phyloP scores from a whole-genome alignment of 2,888 invertebrate genomes.

The Tridacna gigas region DNA sequence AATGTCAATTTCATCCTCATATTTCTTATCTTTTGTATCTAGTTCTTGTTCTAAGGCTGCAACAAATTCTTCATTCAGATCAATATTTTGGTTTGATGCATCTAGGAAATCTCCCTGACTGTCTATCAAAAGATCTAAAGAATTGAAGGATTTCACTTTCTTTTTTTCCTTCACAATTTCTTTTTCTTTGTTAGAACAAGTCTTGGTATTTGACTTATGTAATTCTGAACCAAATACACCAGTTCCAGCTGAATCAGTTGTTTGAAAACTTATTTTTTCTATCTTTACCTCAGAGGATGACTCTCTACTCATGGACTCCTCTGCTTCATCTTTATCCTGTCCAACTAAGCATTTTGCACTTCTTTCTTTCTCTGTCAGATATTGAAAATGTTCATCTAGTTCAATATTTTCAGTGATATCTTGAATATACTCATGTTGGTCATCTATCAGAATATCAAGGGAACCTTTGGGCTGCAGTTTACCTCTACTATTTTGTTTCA shows the following conservation, averaged over 20 bases:
- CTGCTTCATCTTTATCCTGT: too few relatives aligned
- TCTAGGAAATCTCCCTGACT: constrained; percentile 54
- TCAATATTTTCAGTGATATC: constrained; percentile 38
- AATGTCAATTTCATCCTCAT: constrained; percentile 15
- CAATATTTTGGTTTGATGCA: constrained; percentile 34
- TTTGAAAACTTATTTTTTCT: too few relatives aligned
- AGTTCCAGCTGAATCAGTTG: too few relatives aligned
- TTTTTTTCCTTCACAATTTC: too few relatives aligned
- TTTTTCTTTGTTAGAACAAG: too few relatives aligned
- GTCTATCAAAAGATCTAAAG: constrained; percentile 52
- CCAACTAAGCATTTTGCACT: too few relatives aligned
- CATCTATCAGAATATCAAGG: constrained; percentile 49
- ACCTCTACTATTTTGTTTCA: not conserved
- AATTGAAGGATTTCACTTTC: constrained; percentile 2
- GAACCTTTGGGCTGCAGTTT: constrained; percentile 30
- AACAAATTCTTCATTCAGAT: constrained; percentile 43
- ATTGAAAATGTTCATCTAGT: constrained; percentile 38
- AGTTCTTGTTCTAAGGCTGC: constrained; percentile 46
- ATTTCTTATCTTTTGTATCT: not conserved
- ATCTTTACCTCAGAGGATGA: too few relatives aligned
- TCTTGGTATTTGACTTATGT: not conserved
- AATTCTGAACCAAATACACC: too few relatives aligned
- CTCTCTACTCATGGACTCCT: too few relatives aligned
- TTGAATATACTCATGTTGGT: constrained; percentile 50
- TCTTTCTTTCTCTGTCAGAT: constrained; percentile 31